Evolutionary conservation across 2,113 vertebrate species (phyloP), one percentile per base, ranked within the genome.

Genomic region (Corydoras sp.): DNA sequence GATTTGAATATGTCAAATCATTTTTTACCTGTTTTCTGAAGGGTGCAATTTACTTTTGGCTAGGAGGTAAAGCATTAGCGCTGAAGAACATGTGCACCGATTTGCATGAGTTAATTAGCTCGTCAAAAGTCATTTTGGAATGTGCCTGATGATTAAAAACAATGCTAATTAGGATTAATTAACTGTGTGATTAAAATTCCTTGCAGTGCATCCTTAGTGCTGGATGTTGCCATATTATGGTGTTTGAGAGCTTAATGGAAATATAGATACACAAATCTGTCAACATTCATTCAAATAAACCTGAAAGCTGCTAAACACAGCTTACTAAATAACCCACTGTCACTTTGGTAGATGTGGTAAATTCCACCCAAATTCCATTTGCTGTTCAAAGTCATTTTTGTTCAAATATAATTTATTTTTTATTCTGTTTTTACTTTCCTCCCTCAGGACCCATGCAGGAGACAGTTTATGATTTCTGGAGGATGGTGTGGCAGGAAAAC

Each of bases 401-500:
- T 53, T 1, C 10, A 18, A 11, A 56, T 55, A 49, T 6, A 14
- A 12, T 18, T 5, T 58, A 0, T 53, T 5, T 32, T 8, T 10
- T 5, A 11, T 12, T 51, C 2, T 48, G 12, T 49, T 30, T 58
- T 5, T 6, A 2, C 5, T 61, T 60, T 6, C 76, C 81, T 81
- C 10, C 83, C 81, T 76, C 85, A 95, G 93, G 93, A 50, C 92
- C 93, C 43, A 94, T 95, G 92, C 93, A 94, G 62, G 93, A 95
- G 81, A 95, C 93, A 30, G 88, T 93, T 77, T 94, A 92, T 68
- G 93, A 95, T 83, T 95, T 94, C 75, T 95, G 93, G 93, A 91
- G 93, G 80, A 95, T 95, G 93, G 88, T 94, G 5, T 95, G 93
- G 93, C 90, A 95, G 67, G 93, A 95, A 81, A 93, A 94, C 80